These are phyloP conservation scores for Melopsittacus undulatus DNA, from an alignment of 2,797 vertebrate genomes.

Conservation along the genomic window DNA sequence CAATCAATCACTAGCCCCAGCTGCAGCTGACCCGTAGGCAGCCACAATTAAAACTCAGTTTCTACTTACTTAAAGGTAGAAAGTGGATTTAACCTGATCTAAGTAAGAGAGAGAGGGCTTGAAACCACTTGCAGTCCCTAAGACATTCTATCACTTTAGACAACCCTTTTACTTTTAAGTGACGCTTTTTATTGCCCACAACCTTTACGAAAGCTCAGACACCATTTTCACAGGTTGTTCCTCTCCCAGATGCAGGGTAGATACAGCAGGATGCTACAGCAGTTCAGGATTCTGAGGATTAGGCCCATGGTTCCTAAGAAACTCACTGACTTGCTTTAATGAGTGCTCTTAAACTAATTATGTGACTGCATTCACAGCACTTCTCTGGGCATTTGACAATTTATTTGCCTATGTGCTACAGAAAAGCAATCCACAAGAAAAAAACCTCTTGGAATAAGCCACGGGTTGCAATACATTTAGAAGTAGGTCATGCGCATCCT, in stretches of 20 bases:
- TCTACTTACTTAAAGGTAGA: conserved; percentile 7
- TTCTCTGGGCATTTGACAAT: background rate
- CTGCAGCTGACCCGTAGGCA: conserved; percentile 20
- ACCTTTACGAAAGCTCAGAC: background rate
- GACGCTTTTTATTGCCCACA: background rate
- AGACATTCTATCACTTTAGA: background rate
- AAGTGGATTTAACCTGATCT: conserved; percentile 32
- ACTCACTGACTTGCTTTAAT: background rate
- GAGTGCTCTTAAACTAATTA: conserved; percentile 22
- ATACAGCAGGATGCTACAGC: background rate
- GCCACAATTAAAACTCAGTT: conserved; percentile 56
- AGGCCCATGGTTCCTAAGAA: background rate
- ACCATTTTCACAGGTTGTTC: background rate
- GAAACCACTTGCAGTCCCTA: background rate
- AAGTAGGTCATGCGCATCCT: background rate
- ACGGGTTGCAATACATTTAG: background rate
- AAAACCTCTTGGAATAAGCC: background rate
- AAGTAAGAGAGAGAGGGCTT: background rate
- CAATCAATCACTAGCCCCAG: conserved; percentile 48
- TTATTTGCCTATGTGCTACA: background rate
- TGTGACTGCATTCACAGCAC: background rate
- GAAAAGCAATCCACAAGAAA: background rate
- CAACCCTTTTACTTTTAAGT: background rate
- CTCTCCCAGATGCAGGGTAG: background rate
- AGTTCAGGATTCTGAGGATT: background rate